Evolutionary conservation across 2,113 vertebrate genomes (phyloP).

Genomic region (Phaethon lepturus): DNA sequence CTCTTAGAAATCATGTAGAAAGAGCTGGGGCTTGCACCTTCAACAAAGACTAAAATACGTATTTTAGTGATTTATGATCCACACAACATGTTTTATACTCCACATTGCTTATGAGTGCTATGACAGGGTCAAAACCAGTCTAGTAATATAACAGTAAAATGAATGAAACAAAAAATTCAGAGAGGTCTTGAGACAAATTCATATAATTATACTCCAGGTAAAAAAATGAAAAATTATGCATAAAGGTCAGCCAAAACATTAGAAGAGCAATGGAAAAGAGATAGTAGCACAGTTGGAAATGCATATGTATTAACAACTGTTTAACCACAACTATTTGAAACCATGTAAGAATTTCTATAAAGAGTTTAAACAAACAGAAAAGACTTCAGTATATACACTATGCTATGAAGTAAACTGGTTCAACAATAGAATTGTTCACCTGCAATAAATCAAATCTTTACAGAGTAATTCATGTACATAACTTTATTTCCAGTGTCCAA

Average conservation of each 20-base stretch:
- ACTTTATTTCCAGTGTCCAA: neutral
- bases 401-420: neutral
- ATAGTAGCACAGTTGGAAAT: neutral
- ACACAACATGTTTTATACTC: neutral
- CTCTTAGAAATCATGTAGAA: neutral
- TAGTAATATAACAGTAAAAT: neutral
- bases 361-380: conserved; percentile 42
- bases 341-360: conserved; percentile 29
- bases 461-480: neutral
- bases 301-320: neutral
- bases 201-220: neutral
- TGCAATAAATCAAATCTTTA: conserved; percentile 40
- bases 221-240: neutral
- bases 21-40: neutral
- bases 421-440: neutral
- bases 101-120: neutral
- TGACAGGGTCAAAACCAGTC: neutral
- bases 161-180: neutral
- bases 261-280: neutral
- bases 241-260: neutral
- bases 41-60: neutral
- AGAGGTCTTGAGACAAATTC: neutral
- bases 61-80: neutral
- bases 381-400: neutral
- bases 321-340: conserved; percentile 27